phyloP scores from a whole-genome alignment of 2,113 vertebrate genomes.

The Xerus inauris region DNA sequence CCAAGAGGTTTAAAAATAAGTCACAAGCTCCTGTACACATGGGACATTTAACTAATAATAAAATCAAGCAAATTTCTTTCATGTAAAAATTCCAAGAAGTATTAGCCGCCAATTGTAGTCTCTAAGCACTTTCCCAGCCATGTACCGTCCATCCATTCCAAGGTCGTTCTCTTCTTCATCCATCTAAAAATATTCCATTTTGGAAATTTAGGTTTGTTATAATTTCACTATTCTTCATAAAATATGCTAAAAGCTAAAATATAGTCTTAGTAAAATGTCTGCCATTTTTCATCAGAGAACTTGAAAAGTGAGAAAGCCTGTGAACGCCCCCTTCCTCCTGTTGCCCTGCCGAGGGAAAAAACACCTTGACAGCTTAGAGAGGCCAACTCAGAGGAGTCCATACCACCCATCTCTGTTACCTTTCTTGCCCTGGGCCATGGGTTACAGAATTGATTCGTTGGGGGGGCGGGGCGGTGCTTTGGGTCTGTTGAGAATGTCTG shows the following conservation, averaged over 20 bases:
- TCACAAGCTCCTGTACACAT: not conserved
- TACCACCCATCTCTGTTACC: accelerated
- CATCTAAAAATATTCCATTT: not conserved
- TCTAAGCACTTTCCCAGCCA: not conserved
- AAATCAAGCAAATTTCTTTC: not conserved
- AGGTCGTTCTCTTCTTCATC: not conserved
- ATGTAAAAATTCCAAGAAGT: not conserved
- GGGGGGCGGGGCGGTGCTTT: too few relatives aligned
- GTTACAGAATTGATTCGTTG: not conserved
- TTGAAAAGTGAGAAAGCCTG: not conserved
- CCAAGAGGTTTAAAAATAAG: not conserved
- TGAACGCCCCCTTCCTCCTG: not conserved
- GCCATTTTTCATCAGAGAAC: not conserved
- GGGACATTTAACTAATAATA: not conserved
- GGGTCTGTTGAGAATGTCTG: not conserved
- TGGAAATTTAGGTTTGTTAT: not conserved
- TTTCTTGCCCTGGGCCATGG: not conserved
- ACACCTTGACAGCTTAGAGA: not conserved
- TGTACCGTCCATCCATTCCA: not conserved
- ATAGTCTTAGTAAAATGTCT: not conserved
- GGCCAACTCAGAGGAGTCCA: not conserved
- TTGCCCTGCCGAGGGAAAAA: not conserved
- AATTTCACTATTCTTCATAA: not conserved
- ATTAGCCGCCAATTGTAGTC: too few relatives aligned
- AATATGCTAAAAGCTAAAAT: not conserved